Evolutionary conservation across 1,140 invertebrate species (phyloP).

Genomic region (Trichonephila clavipes): DNA sequence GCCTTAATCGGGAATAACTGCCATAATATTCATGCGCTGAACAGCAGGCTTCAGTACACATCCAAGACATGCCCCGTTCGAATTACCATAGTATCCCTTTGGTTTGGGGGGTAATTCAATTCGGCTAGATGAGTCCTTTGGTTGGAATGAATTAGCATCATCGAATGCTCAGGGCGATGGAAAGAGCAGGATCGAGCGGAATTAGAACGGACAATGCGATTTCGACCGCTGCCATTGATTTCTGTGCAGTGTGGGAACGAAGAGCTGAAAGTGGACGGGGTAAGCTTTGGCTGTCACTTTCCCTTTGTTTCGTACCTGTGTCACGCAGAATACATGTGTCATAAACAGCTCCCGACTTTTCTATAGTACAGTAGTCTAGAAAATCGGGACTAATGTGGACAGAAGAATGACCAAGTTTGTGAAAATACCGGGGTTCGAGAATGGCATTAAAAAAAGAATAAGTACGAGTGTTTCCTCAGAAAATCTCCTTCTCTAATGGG

Average conservation of each 20-base stretch:
- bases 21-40: background rate
- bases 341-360: too few relatives aligned
- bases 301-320: too few relatives aligned
- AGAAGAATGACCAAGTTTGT: too few relatives aligned
- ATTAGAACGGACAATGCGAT: background rate
- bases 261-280: background rate
- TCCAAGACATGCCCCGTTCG: background rate
- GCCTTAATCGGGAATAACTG: background rate
- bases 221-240: background rate
- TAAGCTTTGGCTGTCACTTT: background rate
- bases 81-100: background rate
- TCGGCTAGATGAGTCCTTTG: slow-evolving; percentile 1
- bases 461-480: too few relatives aligned
- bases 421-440: too few relatives aligned
- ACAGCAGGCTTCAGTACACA: background rate
- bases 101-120: slow-evolving; percentile 12
- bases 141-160: slow-evolving; percentile 38
- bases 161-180: background rate
- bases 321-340: too few relatives aligned
- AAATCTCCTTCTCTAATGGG: too few relatives aligned
- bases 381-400: too few relatives aligned
- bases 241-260: background rate
- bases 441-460: too few relatives aligned
- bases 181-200: background rate
- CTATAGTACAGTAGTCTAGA: too few relatives aligned